Percentiles rank a stretch among this genome's conserved stretches.
phyloP scores from a whole-genome alignment of 1,140 invertebrate genomes.

The Aphaenogaster rudis region DNA sequence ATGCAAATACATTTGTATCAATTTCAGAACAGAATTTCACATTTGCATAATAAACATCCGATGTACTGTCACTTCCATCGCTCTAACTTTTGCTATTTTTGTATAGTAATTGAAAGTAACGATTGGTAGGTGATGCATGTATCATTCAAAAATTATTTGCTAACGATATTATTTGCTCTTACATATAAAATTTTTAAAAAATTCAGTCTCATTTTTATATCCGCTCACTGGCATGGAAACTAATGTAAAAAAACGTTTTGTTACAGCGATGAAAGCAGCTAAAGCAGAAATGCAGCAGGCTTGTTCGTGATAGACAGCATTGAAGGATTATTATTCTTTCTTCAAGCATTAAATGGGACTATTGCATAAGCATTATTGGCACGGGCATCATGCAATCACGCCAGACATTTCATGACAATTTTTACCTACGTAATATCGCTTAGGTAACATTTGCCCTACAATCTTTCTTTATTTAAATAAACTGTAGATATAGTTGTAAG shows the following conservation, averaged over 20 bases:
- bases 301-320: slow-evolving; percentile 88
- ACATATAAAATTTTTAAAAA: not conserved
- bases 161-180: not conserved
- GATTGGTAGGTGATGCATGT: not conserved
- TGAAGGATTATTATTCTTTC: slow-evolving; percentile 47
- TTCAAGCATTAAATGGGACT: slow-evolving; percentile 67
- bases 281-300: slow-evolving; percentile 89
- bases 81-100: not conserved
- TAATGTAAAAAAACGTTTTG: slow-evolving; percentile 49
- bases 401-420: slow-evolving; percentile 78
- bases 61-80: no score
- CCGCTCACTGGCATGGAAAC: not conserved
- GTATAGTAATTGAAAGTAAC: not conserved
- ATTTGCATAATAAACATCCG: not conserved
- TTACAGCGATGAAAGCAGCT: slow-evolving; percentile 90
- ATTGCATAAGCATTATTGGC: slow-evolving; percentile 54
- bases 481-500: slow-evolving; percentile 80
- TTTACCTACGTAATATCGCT: slow-evolving; percentile 71
- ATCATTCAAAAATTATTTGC: not conserved
- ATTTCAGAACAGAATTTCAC: not conserved
- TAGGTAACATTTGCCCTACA: slow-evolving; percentile 71
- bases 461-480: slow-evolving; percentile 71
- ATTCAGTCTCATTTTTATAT: not conserved
- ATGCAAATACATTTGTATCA: no score
- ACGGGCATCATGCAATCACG: slow-evolving; percentile 68